Conservation (phyloP, 2,113 vertebrate genomes). For the Thunnus maccoyii region DNA sequence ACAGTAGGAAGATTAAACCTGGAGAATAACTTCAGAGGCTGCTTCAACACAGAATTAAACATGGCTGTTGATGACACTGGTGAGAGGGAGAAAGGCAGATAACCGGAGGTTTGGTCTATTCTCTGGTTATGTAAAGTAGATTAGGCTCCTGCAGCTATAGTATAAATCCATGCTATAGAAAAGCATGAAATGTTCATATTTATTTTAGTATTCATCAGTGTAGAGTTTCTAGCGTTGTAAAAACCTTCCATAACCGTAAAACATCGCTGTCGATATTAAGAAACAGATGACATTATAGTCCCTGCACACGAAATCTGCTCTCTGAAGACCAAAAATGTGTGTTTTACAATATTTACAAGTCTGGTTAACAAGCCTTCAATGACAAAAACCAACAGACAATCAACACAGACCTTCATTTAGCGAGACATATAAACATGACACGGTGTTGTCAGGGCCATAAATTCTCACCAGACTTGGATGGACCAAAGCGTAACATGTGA, state of each 20-base stretch:
- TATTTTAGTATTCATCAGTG: neutral
- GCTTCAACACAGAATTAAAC: conserved; percentile 57
- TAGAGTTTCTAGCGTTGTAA: neutral
- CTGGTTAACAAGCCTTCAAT: neutral
- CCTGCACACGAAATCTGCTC: neutral
- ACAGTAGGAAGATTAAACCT: conserved; percentile 68
- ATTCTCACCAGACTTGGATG: neutral
- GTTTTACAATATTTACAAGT: neutral
- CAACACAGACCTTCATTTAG: too few species aligned
- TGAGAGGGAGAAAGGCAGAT: conserved; percentile 26
- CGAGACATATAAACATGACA: neutral
- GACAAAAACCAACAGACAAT: too few species aligned
- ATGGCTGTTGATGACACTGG: conserved; percentile 19
- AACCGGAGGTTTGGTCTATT: conserved; percentile 11
- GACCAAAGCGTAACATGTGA: neutral
- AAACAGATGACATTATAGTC: neutral
- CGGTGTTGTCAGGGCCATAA: neutral
- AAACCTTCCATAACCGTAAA: neutral
- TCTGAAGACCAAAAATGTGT: neutral
- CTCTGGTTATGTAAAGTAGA: conserved; percentile 43
- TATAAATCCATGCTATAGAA: neutral
- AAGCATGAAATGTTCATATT: neutral
- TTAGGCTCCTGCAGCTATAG: conserved; percentile 9
- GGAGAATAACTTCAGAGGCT: conserved; percentile 58
- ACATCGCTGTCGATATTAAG: neutral